These are phyloP conservation scores for Linurgus olivaceus DNA, from an alignment of 2,797 vertebrate species.

Conservation along the genomic window DNA sequence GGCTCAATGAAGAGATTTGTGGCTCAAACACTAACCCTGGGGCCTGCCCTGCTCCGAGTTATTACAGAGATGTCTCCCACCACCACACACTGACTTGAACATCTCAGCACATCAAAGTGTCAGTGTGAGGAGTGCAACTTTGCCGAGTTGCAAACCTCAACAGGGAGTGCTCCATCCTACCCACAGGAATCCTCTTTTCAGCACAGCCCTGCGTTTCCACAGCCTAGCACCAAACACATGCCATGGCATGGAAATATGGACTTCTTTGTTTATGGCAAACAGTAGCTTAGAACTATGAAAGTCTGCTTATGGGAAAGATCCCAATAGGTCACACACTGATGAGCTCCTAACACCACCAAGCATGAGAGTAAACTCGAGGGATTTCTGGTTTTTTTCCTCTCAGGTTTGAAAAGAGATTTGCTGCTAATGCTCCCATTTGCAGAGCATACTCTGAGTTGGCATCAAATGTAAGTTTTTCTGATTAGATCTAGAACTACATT, in stretches of 20 bases:
- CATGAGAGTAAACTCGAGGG: neutral
- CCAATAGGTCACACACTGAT: neutral
- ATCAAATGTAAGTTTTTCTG: neutral
- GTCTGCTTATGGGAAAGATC: neutral
- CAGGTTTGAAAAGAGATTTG: neutral
- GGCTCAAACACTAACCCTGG: neutral
- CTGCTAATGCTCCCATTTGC: neutral
- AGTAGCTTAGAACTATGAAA: neutral
- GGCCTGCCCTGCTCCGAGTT: too few relatives aligned
- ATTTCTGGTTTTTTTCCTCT: neutral
- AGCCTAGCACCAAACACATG: neutral
- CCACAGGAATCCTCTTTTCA: neutral
- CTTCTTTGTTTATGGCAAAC: neutral
- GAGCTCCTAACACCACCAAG: neutral
- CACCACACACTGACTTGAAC: neutral
- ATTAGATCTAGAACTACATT: neutral
- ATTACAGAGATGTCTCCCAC: neutral
- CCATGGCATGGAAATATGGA: neutral
- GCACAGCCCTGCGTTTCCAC: neutral
- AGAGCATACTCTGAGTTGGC: fast-evolving
- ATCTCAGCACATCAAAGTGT: neutral
- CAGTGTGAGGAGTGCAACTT: neutral
- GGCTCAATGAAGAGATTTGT: fast-evolving
- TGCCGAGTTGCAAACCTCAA: neutral
- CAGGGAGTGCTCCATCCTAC: fast-evolving